Evolutionary conservation across 2,888 invertebrate genomes (phyloP).

Genomic region (Stictocephala bisonia): DNA sequence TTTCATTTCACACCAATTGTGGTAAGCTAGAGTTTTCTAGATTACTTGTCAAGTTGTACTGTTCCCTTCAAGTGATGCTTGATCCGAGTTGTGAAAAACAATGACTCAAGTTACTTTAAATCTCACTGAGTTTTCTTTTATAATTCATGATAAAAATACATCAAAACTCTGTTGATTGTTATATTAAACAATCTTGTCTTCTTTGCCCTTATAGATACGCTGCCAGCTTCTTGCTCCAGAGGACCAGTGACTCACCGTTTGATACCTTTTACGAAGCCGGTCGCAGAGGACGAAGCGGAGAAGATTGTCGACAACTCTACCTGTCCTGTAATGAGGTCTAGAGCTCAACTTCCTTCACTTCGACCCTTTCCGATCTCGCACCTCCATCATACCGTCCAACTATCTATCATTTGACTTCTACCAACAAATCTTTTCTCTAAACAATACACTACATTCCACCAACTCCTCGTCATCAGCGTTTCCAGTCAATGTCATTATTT

Average conservation of each 20-base stretch:
- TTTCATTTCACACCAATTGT: too few relatives aligned
- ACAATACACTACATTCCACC: too few relatives aligned
- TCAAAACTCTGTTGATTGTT: too few relatives aligned
- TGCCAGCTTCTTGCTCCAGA: conserved; percentile 85
- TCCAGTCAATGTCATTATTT: conserved; percentile 30
- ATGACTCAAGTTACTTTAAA: too few relatives aligned
- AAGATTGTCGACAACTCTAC: conserved; percentile 87
- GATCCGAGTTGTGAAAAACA: too few relatives aligned
- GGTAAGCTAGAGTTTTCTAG: too few relatives aligned
- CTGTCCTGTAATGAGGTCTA: conserved; percentile 91
- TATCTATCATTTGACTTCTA: background rate
- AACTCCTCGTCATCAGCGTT: background rate
- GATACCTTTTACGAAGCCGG: conserved; percentile 87
- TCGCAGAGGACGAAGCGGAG: conserved; percentile 84
- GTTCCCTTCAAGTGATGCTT: too few relatives aligned
- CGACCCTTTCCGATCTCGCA: conserved; percentile 30
- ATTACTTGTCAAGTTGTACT: too few relatives aligned
- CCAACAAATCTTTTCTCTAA: too few relatives aligned
- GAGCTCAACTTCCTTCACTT: conserved; percentile 55
- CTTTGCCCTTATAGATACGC: conserved; percentile 87
- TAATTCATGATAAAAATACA: too few relatives aligned
- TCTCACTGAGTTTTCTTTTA: too few relatives aligned
- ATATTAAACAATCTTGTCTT: too few relatives aligned
- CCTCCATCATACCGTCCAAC: background rate
- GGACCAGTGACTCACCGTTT: conserved; percentile 72